Base-by-base conservation (phyloP, 2,888 invertebrate species). In the Lucinisca nassula region DNA sequence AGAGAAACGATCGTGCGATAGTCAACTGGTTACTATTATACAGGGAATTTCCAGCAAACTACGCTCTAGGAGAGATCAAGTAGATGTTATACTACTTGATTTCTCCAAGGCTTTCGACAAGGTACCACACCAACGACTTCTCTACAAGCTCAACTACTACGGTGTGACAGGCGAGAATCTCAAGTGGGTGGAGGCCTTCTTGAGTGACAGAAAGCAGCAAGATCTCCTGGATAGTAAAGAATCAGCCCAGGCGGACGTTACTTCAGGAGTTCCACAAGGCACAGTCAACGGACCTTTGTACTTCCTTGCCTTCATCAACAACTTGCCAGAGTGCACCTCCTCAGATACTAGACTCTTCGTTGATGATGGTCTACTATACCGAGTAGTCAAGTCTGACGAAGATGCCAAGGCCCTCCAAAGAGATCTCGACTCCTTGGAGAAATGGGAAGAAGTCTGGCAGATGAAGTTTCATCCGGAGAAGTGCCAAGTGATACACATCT, bases 111-210 rank as follows among this genome's bases (percentile, higher is more conserved):
- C 74, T 12, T 74, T 74, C 35, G 35, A 67, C 24, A 67, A 67
- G 17, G 67, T 67, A 14, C 45, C 40, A 17, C 74, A 74, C 24
- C n/a, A 74, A 40, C 38, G 74, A 2, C 74, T 74, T 27, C 38
- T 74, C n/a, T 45, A 74, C 35, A 45, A 74, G 30, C 74, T 74
- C n/a, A 30, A 45, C 24, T 74, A n/a, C 37, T 74, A 74, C 45
- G 74, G 49, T 2, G 30, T 74, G 12, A 24, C 12, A 0, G 27
- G 45, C n/a, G 12, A 30, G 12, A 74, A 40, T 1, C 74, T 45
- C 0, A 21, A 45, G 24, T 74, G 74, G 74, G 45, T 74, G 10
- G 49, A 74, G 45, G 0, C 40, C 24, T 45, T 74, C 45, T 17
- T 74, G 10, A 38, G 40, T 12, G 24, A 37, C 6, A 73, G 38